These are phyloP conservation scores for Coptodon bakossiorum DNA, from an alignment of 2,113 vertebrate genomes.

Conservation along the genomic window DNA sequence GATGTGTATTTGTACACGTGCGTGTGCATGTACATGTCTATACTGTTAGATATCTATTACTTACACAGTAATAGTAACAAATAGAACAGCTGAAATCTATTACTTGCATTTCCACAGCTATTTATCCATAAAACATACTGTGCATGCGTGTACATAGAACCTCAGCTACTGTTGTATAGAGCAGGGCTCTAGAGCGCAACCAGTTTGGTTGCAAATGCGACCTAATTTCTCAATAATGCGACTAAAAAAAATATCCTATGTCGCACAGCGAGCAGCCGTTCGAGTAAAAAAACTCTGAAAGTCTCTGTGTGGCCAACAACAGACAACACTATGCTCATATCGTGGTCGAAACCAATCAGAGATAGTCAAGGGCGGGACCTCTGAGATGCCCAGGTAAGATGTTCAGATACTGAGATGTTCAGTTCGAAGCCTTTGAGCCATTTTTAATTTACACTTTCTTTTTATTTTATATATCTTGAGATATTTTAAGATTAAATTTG, in stretches of 20 bases:
- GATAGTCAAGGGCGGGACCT: accelerated
- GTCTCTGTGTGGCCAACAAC: background rate
- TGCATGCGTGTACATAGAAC: background rate
- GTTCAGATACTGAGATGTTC: background rate
- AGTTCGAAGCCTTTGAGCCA: background rate
- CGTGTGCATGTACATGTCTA: background rate
- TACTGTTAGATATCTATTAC: background rate
- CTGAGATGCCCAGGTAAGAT: background rate
- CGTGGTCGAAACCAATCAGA: background rate
- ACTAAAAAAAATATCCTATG: background rate
- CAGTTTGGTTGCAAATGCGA: background rate
- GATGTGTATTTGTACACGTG: no score
- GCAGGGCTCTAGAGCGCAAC: background rate
- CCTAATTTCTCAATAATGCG: background rate
- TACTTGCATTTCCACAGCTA: background rate
- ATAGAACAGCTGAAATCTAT: no score
- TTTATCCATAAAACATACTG: background rate
- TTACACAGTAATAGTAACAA: no score
- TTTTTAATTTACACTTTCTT: background rate
- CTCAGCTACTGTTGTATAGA: accelerated
- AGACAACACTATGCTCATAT: background rate
- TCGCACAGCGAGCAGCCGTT: background rate
- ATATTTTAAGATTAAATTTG: background rate
- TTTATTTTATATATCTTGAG: background rate
- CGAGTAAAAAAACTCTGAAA: background rate